Conservation (phyloP, 1,140 invertebrate genomes). For the Tetramorium alpestre region DNA sequence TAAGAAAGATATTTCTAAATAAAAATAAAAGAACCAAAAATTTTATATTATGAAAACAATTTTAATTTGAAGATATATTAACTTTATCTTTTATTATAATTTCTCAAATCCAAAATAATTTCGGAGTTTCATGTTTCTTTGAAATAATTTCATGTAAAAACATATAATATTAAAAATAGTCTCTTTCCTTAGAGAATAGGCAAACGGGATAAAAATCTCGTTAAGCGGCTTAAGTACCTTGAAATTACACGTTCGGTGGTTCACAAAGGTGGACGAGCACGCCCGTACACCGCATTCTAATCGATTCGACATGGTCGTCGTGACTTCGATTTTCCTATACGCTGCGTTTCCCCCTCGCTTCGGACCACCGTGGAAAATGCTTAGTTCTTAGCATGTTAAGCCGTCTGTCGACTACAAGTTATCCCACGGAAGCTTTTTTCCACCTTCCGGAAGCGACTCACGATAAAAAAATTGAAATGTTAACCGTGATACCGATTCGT, state of each 20-base stretch:
- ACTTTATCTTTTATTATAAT: not conserved
- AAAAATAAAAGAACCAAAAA: not conserved
- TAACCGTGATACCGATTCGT: conserved; percentile 39
- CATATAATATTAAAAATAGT: conserved; percentile 5
- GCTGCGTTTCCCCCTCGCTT: conserved; percentile 13
- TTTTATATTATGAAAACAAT: not conserved
- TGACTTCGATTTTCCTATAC: conserved; percentile 58
- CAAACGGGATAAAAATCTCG: conserved; percentile 66
- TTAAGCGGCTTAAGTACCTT: conserved; percentile 83
- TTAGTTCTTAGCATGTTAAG: conserved; percentile 2
- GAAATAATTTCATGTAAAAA: not conserved
- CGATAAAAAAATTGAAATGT: conserved; percentile 50
- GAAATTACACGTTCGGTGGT: conserved; percentile 81
- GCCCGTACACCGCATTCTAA: conserved; percentile 74
- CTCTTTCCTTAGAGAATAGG: not conserved
- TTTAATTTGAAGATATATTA: not conserved
- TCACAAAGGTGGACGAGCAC: conserved; percentile 72
- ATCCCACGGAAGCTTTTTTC: conserved; percentile 45
- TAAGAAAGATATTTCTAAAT: not conserved
- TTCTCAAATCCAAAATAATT: not conserved
- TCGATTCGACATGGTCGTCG: conserved; percentile 79
- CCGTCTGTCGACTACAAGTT: conserved; percentile 1
- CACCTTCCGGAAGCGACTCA: conserved; percentile 29
- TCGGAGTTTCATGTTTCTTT: too few species aligned
- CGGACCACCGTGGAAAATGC: conserved; percentile 40